Conservation (phyloP, 2,797 vertebrate species). For the Tarsius wallacei region DNA sequence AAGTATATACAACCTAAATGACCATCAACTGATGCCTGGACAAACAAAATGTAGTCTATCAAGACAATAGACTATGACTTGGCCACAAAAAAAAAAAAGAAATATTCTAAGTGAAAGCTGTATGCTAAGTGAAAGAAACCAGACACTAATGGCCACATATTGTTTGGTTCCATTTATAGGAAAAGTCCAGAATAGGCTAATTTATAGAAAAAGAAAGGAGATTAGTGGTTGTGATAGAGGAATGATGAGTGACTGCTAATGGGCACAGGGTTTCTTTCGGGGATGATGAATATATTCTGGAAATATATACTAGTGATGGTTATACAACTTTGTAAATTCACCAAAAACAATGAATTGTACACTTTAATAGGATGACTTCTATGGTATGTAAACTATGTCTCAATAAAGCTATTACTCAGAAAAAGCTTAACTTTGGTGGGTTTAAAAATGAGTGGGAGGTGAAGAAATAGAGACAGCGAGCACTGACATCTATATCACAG, state of each 20-base stretch:
- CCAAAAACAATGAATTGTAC: neutral
- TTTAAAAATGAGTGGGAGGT: neutral
- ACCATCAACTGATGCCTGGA: neutral
- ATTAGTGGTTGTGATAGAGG: neutral
- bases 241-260: neutral
- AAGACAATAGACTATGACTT: neutral
- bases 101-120: neutral
- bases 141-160: neutral
- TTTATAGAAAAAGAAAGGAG: neutral
- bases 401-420: neutral
- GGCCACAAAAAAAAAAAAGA: neutral
- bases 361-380: neutral
- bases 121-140: conserved; percentile 10
- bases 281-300: neutral
- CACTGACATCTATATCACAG: neutral
- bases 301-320: neutral
- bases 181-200: neutral
- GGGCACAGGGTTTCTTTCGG: neutral
- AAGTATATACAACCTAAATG: neutral
- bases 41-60: neutral
- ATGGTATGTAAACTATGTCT: neutral
- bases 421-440: neutral
- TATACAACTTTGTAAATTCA: neutral
- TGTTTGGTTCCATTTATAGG: neutral
- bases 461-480: neutral